A percentile compares a stretch with the other conserved stretches of the same genome.
Conservation (phyloP, 2,888 invertebrate genomes). For the Hydroisotoma schaefferi region DNA sequence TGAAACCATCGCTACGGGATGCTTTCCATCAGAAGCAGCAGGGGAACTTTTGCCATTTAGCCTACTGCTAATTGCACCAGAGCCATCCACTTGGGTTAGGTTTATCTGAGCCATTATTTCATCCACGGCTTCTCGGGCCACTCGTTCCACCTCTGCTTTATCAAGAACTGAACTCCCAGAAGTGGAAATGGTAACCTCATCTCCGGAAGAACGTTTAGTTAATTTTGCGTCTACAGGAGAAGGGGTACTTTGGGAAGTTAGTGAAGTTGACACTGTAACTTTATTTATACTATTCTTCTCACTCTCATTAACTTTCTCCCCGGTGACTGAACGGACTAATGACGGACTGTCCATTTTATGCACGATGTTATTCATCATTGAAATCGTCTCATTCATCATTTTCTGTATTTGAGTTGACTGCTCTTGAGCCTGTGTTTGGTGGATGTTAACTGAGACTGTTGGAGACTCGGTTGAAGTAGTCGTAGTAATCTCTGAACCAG, state of each 20-base stretch:
- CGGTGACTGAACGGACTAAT: conserved; percentile 19
- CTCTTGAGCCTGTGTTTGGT: neutral
- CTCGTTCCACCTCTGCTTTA: conserved; percentile 34
- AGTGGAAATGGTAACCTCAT: conserved; percentile 35
- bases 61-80: neutral
- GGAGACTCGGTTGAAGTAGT: conserved; percentile 1
- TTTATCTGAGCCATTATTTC: conserved; percentile 37
- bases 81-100: conserved; percentile 10
- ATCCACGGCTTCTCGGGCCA: conserved; percentile 40
- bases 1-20: too few species aligned
- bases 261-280: conserved; percentile 5
- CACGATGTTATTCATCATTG: conserved; percentile 43
- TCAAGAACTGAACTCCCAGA: conserved; percentile 23
- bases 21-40: conserved; percentile 7
- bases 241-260: neutral
- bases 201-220: neutral
- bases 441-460: neutral
- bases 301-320: conserved; percentile 6
- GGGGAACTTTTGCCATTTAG: conserved; percentile 4
- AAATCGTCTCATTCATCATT: conserved; percentile 44
- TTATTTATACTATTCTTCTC: conserved; percentile 6
- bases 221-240: neutral
- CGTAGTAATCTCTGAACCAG: conserved; percentile 4
- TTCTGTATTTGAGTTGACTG: conserved; percentile 33
- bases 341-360: conserved; percentile 38